Conservation (phyloP, 2,797 vertebrate genomes). For the Falco rusticolus region DNA sequence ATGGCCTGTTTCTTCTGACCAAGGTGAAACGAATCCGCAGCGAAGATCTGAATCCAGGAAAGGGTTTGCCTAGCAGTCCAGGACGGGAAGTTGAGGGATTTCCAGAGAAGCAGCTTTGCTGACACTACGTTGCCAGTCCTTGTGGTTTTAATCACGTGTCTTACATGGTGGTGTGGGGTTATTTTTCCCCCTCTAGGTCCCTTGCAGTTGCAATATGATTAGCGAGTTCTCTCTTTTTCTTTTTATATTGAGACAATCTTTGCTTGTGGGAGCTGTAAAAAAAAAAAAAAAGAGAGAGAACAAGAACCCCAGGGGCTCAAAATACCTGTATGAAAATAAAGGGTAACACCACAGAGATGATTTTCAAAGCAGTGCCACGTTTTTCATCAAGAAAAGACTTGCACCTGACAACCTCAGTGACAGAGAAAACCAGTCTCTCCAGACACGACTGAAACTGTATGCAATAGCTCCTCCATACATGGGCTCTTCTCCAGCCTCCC, state of each 20-base stretch:
- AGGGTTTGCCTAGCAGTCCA: background rate
- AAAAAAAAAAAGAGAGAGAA: background rate
- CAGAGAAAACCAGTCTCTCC: constrained; percentile 28
- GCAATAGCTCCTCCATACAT: background rate
- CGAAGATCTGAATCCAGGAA: background rate
- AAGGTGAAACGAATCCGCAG: background rate
- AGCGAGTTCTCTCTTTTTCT: background rate
- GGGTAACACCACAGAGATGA: background rate
- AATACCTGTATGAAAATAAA: constrained; percentile 15
- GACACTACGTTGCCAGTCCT: background rate
- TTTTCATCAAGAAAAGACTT: constrained; percentile 33
- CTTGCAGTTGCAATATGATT: background rate
- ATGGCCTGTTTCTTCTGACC: background rate
- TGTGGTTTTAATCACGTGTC: background rate
- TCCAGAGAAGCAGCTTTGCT: background rate
- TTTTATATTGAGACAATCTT: background rate
- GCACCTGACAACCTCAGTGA: background rate
- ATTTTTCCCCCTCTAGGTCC: background rate
- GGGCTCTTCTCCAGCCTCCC: background rate
- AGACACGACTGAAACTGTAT: background rate
- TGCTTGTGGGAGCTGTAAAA: background rate
- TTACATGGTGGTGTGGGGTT: background rate
- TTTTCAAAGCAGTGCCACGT: constrained; percentile 24
- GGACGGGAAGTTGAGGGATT: background rate
- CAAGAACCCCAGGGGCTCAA: background rate